These are phyloP conservation scores for Panzeria rudis DNA, from an alignment of 2,888 invertebrate species.

Conservation along the genomic window DNA sequence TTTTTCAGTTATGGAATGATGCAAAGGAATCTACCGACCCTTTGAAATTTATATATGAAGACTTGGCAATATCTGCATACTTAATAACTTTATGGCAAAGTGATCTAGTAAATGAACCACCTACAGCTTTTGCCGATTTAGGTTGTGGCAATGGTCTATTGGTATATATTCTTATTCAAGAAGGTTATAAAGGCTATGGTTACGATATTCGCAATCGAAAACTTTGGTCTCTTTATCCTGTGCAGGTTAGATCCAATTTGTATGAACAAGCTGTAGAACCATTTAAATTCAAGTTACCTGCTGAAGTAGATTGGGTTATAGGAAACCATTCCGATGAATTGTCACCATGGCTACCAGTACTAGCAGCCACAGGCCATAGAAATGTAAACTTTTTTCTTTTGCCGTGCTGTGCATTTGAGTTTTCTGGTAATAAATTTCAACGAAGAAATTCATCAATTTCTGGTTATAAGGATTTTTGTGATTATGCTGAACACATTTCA, in stretches of 20 bases:
- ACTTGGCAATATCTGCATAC: slow-evolving; percentile 96
- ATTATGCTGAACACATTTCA: slow-evolving; percentile 87
- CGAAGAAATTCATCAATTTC: slow-evolving; percentile 88
- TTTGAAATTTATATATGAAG: slow-evolving; percentile 97
- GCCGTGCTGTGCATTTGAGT: slow-evolving; percentile 97
- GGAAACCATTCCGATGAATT: slow-evolving; percentile 99
- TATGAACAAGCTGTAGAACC: slow-evolving; percentile 85
- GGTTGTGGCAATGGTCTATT: slow-evolving; percentile 99
- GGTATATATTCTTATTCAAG: slow-evolving; percentile 92
- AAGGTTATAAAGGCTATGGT: slow-evolving; percentile 93
- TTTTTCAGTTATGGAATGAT: slow-evolving; percentile 92
- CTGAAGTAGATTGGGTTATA: slow-evolving; percentile 95
- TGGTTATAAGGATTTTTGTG: slow-evolving; percentile 90
- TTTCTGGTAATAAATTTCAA: slow-evolving; percentile 93
- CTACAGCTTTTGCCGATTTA: slow-evolving; percentile 93
- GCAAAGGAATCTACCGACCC: slow-evolving; percentile 97
- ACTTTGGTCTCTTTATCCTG: slow-evolving; percentile 93
- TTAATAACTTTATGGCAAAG: slow-evolving; percentile 91
- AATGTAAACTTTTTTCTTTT: slow-evolving; percentile 93
- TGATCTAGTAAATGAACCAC: slow-evolving; percentile 83
- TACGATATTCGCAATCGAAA: slow-evolving; percentile 93
- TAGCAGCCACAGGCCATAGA: slow-evolving; percentile 91
- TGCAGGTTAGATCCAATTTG: slow-evolving; percentile 86
- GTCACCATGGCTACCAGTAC: slow-evolving; percentile 99
- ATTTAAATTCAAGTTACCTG: slow-evolving; percentile 84